phyloP scores from a whole-genome alignment of 2,113 vertebrate species.

The Ctenomys sociabilis region DNA sequence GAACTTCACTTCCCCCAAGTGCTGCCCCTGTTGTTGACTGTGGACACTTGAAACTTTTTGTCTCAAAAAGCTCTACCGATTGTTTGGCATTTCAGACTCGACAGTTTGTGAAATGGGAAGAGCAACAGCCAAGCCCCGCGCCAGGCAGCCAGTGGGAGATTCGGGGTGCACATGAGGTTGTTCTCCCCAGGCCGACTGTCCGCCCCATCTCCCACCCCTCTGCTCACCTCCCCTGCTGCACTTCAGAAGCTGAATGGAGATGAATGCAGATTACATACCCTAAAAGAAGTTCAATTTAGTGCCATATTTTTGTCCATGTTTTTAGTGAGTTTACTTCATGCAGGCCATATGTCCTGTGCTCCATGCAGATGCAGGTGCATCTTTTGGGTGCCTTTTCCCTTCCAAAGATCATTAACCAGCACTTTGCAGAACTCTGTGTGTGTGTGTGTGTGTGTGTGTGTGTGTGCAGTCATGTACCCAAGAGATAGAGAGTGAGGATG shows the following conservation, averaged over 20 bases:
- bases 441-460: background rate
- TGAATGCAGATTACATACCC: background rate
- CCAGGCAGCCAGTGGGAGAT: background rate
- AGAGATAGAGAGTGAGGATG: background rate
- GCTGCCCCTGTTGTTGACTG: background rate
- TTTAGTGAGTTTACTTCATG: slow-evolving; percentile 47
- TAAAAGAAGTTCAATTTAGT: slow-evolving; percentile 44
- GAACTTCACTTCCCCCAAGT: background rate
- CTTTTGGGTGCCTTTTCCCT: background rate
- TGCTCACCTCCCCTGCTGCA: no score
- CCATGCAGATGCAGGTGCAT: background rate
- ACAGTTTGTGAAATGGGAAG: background rate
- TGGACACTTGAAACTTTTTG: background rate
- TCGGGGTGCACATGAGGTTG: background rate
- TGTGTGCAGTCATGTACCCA: background rate
- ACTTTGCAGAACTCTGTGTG: background rate
- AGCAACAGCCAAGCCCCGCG: background rate
- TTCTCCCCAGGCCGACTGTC: no score
- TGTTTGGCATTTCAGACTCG: background rate
- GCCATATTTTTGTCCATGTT: slow-evolving; percentile 31
- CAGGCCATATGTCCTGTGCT: background rate
- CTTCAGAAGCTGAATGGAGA: no score
- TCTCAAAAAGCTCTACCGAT: background rate
- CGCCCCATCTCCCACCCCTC: no score
- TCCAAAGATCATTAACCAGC: background rate